Base-by-base conservation (phyloP, 2,888 invertebrate species). In the Oligia latruncula region DNA sequence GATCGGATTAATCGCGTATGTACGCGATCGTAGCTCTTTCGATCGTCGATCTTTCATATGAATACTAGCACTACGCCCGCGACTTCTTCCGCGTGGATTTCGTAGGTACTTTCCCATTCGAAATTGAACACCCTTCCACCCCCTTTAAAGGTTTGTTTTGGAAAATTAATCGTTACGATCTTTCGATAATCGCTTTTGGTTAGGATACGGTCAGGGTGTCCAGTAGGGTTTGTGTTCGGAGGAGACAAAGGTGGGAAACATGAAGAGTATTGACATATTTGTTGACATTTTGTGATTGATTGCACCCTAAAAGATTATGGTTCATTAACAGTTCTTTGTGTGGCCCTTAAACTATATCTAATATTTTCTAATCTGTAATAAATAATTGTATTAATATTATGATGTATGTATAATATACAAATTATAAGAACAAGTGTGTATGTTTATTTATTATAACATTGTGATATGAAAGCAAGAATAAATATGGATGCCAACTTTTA, bases 381-480 rank as follows among this genome's bases (percentile, higher is more conserved):
- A 81, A 71, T 80, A 75, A 84, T 71, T 83, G 74, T 84, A 77
- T 52, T 83, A 77, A 85, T 60, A n/a, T 73, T 76, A 78, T 80
- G 60, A 74, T 80, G 79, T 87, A 85, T 75, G 74, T 88, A 81
- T 82, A 84, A 77, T 87, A 29, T 82, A 87, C 79, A 86, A 86
- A 85, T 80, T 78, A 58, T 89, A 83, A 80, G 78, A 87, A 77
- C 80, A 84, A 86, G 81, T 84, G 80, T 89, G 82, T 71, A 66
- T 80, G 71, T 73, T 76, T 86, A 88, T 88, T 89, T 88, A 83
- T 88, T 89, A 77, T 86, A 85, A 86, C 49, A 80, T 87, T 88
- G 89, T 88, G 81, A 83, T 88, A 85, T 81, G 78, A 87, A 88
- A 82, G 77, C 72, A 81, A 84, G 65, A 89, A 88, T 88, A 87